phyloP scores from a whole-genome alignment of 2,888 invertebrate genomes.

The Ectemnius cavifrons region DNA sequence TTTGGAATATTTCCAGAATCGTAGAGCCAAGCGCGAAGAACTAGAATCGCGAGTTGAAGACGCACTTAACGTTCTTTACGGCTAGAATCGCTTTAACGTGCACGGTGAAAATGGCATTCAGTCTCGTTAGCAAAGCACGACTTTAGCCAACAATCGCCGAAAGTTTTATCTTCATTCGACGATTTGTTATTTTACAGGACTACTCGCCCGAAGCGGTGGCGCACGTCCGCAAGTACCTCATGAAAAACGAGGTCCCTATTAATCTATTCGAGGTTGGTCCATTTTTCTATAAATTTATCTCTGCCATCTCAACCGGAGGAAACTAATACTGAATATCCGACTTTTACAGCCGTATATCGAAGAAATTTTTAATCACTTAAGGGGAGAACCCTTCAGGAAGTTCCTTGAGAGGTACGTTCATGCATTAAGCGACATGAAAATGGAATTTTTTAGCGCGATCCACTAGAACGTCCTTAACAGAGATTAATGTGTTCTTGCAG shows the following conservation, averaged over 20 bases:
- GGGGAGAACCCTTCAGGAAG: slow-evolving; percentile 97
- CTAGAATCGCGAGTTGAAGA: neutral
- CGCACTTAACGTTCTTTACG: neutral
- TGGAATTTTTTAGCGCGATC: neutral
- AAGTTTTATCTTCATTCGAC: slow-evolving; percentile 3
- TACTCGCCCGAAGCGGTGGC: slow-evolving; percentile 98
- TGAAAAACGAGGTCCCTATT: slow-evolving; percentile 97
- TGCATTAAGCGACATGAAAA: neutral
- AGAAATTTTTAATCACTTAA: slow-evolving; percentile 98
- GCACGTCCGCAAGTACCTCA: slow-evolving; percentile 98
- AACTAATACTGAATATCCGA: slow-evolving; percentile 23
- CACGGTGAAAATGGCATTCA: too few relatives aligned
- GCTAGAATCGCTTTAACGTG: neutral
- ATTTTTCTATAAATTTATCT: slow-evolving; percentile 22
- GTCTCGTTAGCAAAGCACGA: too few relatives aligned
- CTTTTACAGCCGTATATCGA: slow-evolving; percentile 97
- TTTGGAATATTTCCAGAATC: neutral
- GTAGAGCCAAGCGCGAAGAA: neutral
- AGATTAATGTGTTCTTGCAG: slow-evolving; percentile 80
- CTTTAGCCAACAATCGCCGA: too few relatives aligned
- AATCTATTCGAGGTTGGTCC: slow-evolving; percentile 95
- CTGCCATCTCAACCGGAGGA: slow-evolving; percentile 17
- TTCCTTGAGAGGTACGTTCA: slow-evolving; percentile 97
- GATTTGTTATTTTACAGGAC: slow-evolving; percentile 85
- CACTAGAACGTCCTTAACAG: slow-evolving; percentile 17